Percentiles rank a stretch among this genome's conserved stretches.
These are phyloP conservation scores for Rhagoletis zephyria DNA, from an alignment of 1,140 invertebrate genomes.

Conservation along the genomic window DNA sequence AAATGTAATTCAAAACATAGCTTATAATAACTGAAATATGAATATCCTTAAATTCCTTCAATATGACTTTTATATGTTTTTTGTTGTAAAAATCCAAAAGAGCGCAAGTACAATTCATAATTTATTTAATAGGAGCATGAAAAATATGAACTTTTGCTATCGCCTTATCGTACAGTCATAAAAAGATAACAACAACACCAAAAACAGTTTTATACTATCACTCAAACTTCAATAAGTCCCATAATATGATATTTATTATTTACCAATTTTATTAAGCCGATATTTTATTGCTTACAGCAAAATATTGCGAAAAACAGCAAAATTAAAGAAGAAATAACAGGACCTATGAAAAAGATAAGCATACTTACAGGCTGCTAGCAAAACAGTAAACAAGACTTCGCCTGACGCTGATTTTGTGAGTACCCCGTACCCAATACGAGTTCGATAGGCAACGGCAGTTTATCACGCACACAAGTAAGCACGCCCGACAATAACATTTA, in stretches of 20 bases:
- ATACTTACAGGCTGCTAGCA: slow-evolving; percentile 10
- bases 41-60: too few species aligned
- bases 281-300: slow-evolving; percentile 33
- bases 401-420: neutral
- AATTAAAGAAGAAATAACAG: neutral
- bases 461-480: slow-evolving; percentile 1
- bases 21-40: too few species aligned
- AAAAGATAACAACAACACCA: neutral
- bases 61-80: too few species aligned
- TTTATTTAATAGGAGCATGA: slow-evolving; percentile 28
- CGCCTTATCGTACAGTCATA: neutral
- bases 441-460: too few species aligned
- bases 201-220: neutral
- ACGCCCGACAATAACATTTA: slow-evolving; percentile 6
- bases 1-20: too few species aligned
- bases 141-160: neutral
- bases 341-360: slow-evolving; percentile 16
- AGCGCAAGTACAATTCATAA: neutral
- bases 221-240: slow-evolving; percentile 53
- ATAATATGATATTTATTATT: slow-evolving; percentile 66
- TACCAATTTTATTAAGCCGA: slow-evolving; percentile 71
- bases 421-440: too few species aligned
- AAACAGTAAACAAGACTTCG: slow-evolving; percentile 8
- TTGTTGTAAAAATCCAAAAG: too few species aligned
- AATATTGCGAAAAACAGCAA: slow-evolving; percentile 18